These are phyloP conservation scores for Clamator glandarius DNA, from an alignment of 2,797 vertebrate species.

Conservation along the genomic window DNA sequence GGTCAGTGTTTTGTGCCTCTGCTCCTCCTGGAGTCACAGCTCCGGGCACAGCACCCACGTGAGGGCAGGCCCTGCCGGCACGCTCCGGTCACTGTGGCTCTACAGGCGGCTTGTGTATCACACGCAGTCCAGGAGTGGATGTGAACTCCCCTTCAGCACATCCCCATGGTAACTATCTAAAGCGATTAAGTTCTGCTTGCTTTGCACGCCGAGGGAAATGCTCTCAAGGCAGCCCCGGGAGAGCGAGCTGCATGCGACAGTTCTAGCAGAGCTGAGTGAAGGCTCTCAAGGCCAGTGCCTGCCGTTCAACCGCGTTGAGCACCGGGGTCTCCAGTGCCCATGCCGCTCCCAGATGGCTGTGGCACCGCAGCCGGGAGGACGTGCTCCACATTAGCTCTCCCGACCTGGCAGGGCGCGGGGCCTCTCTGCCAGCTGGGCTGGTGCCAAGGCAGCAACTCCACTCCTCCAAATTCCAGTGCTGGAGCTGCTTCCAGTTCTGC, in stretches of 20 bases:
- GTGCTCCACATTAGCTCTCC: conserved; percentile 42
- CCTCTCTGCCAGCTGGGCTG: conserved; percentile 66
- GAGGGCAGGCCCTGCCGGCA: neutral
- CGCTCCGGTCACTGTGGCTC: neutral
- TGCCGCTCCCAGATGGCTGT: neutral
- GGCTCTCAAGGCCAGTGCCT: neutral
- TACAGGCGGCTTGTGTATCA: accelerated
- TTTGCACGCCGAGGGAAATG: neutral
- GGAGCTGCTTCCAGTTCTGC: conserved; percentile 25
- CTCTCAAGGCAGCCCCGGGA: neutral
- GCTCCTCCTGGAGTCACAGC: neutral
- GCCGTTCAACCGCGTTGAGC: neutral
- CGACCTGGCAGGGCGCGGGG: neutral
- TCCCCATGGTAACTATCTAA: neutral
- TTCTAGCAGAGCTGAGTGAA: conserved; percentile 17
- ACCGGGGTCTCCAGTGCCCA: conserved; percentile 27
- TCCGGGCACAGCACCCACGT: neutral
- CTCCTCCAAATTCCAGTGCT: conserved; percentile 48
- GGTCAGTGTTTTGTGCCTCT: neutral
- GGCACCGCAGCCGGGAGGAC: too few species aligned
- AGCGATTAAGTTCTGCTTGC: neutral
- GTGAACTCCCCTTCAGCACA: neutral
- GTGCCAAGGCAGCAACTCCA: conserved; percentile 66
- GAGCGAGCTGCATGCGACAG: neutral
- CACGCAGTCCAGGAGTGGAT: neutral